A percentile compares a stretch with the other conserved stretches of the same genome.
phyloP scores from a whole-genome alignment of 2,888 invertebrate genomes.

The Lasioglossum morio region DNA sequence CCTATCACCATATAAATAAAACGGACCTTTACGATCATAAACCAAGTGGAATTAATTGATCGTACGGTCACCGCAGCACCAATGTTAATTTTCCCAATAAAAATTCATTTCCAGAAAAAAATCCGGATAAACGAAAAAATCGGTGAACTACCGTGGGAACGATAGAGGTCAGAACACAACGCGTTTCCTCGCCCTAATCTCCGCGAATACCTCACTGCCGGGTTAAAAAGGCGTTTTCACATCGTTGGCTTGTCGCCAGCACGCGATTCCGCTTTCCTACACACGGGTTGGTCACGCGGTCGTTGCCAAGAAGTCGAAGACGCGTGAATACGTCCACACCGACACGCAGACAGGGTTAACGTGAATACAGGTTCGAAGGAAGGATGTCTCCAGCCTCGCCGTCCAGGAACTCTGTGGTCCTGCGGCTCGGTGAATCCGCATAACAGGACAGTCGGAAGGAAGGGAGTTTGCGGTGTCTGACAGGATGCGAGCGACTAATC shows the following conservation, averaged over 20 bases:
- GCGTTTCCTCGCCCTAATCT: background rate
- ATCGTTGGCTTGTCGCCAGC: background rate
- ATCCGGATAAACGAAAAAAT: background rate
- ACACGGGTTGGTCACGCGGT: background rate
- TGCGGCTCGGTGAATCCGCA: constrained; percentile 14
- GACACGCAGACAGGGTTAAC: background rate
- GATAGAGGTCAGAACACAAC: background rate
- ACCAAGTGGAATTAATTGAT: background rate
- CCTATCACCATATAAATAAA: too few species aligned
- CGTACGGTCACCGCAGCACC: too few species aligned
- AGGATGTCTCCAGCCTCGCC: background rate
- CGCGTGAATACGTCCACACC: background rate
- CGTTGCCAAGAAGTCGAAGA: constrained; percentile 4
- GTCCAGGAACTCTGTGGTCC: background rate
- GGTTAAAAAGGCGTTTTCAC: background rate
- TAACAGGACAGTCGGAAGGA: constrained; percentile 44
- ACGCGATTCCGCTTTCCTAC: background rate
- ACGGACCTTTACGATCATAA: background rate
- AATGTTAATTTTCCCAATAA: background rate
- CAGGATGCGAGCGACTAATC: constrained; percentile 55
- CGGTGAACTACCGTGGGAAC: background rate
- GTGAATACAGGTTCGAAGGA: background rate
- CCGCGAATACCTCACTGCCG: background rate
- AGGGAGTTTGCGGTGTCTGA: constrained; percentile 41
- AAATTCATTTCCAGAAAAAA: background rate